Percentiles rank a stretch among this genome's conserved stretches.
Evolutionary conservation across 2,113 vertebrate genomes (phyloP).

Genomic region (Baryphthengus martii): DNA sequence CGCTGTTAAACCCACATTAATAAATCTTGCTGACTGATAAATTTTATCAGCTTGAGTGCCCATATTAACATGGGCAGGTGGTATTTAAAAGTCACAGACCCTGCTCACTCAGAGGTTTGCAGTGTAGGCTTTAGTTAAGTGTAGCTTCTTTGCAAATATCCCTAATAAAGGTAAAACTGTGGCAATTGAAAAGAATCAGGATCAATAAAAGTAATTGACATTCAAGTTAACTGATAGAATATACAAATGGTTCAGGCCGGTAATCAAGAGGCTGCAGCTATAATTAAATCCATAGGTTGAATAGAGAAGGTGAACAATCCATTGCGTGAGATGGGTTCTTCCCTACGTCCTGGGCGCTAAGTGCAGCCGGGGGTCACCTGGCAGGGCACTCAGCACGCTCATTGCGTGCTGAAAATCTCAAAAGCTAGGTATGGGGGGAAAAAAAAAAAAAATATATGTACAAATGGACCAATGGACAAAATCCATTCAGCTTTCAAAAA

Average conservation of each 20-base stretch:
- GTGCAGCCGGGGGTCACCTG: not conserved
- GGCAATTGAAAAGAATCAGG: not conserved
- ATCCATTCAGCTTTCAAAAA: not conserved
- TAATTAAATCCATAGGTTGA: not conserved
- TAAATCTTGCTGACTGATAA: not conserved
- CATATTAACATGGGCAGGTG: not conserved
- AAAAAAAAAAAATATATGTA: no score
- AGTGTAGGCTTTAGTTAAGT: not conserved
- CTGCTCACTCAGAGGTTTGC: not conserved
- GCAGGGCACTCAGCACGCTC: not conserved
- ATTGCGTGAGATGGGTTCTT: rapidly evolving
- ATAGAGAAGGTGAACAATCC: not conserved
- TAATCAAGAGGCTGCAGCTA: not conserved
- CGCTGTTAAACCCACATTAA: not conserved
- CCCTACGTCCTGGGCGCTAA: rapidly evolving
- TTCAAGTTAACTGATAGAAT: not conserved
- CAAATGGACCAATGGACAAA: not conserved
- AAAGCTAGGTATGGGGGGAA: not conserved
- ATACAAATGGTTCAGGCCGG: not conserved
- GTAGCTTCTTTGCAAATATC: not conserved
- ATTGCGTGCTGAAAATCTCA: not conserved
- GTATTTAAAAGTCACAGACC: not conserved
- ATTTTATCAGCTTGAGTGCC: not conserved
- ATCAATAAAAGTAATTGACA: not conserved
- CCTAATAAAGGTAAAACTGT: not conserved